Evolutionary conservation across 2,113 vertebrate species (phyloP).

Genomic region (Zingel zingel): DNA sequence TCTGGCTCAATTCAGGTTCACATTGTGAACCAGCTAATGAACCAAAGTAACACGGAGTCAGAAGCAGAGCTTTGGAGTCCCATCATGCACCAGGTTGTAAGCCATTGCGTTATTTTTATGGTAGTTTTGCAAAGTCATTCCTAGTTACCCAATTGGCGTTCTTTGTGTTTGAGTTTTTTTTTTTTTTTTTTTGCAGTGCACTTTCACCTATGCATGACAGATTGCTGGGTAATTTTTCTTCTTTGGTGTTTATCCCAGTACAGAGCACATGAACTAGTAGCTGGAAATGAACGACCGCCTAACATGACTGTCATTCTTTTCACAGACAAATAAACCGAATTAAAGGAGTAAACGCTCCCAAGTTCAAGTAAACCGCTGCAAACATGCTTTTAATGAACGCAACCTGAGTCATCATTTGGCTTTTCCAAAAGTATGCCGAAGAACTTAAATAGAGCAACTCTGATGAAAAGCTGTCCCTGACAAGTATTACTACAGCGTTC

Average conservation of each 20-base stretch:
- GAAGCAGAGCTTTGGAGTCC: background rate
- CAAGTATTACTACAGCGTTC: background rate
- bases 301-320: background rate
- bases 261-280: background rate
- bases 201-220: background rate
- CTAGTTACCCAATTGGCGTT: background rate
- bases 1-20: conserved; percentile 6
- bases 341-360: background rate
- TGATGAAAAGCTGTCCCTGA: background rate
- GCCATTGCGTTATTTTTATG: background rate
- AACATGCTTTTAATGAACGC: background rate
- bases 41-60: background rate
- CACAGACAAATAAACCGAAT: background rate
- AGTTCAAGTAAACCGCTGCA: conserved; percentile 15
- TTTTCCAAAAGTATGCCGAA: background rate
- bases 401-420: conserved; percentile 6
- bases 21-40: background rate
- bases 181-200: background rate
- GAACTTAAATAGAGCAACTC: background rate
- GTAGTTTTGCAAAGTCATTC: background rate
- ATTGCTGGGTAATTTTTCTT: background rate
- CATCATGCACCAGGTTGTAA: background rate
- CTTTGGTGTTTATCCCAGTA: background rate
- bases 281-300: background rate
- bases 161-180: too few species aligned